A percentile compares a stretch with the other conserved stretches of the same genome.
phyloP scores from a whole-genome alignment of 2,888 invertebrate species.

The Latrodectus hesperus region DNA sequence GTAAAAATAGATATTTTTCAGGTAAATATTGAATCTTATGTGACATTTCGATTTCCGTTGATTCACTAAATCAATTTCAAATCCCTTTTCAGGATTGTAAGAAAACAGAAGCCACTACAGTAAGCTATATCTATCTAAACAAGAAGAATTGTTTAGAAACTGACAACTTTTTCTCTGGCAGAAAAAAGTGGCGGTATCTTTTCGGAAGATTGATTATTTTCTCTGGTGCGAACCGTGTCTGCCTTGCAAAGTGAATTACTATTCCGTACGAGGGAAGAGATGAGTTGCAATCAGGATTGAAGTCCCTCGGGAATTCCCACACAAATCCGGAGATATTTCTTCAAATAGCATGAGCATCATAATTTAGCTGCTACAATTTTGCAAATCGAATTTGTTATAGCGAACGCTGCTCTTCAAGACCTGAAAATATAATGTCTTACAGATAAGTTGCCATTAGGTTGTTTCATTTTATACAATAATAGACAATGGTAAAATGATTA shows the following conservation, averaged over 20 bases:
- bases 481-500: no score
- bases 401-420: background rate
- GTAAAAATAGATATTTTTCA: slow-evolving; percentile 24
- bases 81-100: background rate
- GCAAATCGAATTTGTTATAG: slow-evolving; percentile 36
- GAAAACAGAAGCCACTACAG: background rate
- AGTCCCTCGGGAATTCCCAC: slow-evolving; percentile 30
- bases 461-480: no score
- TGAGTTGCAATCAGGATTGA: slow-evolving; percentile 45
- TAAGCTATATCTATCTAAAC: slow-evolving; percentile 29
- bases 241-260: slow-evolving; percentile 53
- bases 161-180: background rate
- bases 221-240: slow-evolving; percentile 19
- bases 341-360: slow-evolving; percentile 43
- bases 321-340: slow-evolving; percentile 49
- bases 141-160: slow-evolving; percentile 50
- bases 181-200: slow-evolving; percentile 22
- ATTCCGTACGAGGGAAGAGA: slow-evolving; percentile 16
- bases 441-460: background rate
- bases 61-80: slow-evolving; percentile 55
- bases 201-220: slow-evolving; percentile 50
- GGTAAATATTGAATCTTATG: slow-evolving; percentile 16
- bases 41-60: slow-evolving; percentile 46
- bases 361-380: slow-evolving; percentile 27
- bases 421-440: background rate